Percentiles rank a stretch among this genome's conserved stretches.
These are phyloP conservation scores for Delia radicum DNA, from an alignment of 1,140 invertebrate genomes.

Conservation along the genomic window DNA sequence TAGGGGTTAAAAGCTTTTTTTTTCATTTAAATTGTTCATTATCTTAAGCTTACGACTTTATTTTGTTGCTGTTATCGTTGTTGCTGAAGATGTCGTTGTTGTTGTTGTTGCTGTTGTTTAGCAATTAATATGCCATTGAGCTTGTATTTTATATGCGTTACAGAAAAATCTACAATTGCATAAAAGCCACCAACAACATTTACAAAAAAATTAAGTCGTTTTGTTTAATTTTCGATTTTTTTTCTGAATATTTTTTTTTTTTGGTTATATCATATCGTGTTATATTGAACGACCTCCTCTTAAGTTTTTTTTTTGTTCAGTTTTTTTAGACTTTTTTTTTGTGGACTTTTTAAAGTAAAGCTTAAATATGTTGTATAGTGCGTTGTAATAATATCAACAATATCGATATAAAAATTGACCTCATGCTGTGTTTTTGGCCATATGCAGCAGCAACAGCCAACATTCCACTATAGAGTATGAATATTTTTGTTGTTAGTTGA, in stretches of 20 bases:
- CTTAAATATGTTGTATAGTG: conserved; percentile 9
- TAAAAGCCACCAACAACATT: neutral
- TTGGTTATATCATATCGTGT: neutral
- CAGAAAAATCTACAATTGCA: neutral
- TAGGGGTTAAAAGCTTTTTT: neutral
- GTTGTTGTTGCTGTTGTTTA: conserved; percentile 2
- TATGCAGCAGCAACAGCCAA: neutral
- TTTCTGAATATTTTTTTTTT: neutral
- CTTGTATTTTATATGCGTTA: neutral
- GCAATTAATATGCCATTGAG: conserved; percentile 4
- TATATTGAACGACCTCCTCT: neutral
- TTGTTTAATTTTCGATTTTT: neutral
- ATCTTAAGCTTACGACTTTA: neutral
- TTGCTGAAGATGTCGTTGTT: neutral
- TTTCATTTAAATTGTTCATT: neutral
- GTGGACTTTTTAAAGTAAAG: neutral
- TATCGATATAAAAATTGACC: conserved; percentile 26
- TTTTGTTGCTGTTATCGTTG: conserved; percentile 20
- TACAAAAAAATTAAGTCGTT: neutral
- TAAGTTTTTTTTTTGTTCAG: neutral
- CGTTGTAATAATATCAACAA: conserved; percentile 28
- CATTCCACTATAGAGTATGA: neutral
- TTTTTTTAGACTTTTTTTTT: neutral
- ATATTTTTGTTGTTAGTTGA: no score
- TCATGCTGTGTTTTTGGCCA: conserved; percentile 25